phyloP scores from a whole-genome alignment of 2,888 invertebrate species.

The Pecten maximus region DNA sequence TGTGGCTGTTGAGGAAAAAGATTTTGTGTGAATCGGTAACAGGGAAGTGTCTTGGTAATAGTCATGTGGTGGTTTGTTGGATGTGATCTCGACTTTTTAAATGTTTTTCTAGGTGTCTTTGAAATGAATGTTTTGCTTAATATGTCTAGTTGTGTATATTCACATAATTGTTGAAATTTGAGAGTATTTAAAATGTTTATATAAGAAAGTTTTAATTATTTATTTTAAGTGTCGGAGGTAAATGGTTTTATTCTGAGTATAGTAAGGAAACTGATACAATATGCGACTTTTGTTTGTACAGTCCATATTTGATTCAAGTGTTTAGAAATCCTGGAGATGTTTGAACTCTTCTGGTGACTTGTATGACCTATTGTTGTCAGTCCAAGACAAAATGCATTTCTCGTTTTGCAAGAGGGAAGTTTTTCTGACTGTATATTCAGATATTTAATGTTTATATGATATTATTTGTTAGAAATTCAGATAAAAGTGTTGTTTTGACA shows the following conservation, averaged over 20 bases:
- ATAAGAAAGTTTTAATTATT: constrained; percentile 28
- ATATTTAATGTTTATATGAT: background rate
- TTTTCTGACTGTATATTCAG: background rate
- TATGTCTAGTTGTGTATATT: constrained; percentile 19
- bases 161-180: constrained; percentile 5
- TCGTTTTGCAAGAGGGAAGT: background rate
- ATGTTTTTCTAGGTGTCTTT: background rate
- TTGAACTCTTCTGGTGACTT: background rate
- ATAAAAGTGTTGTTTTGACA: constrained; percentile 2
- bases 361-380: background rate
- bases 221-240: background rate
- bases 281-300: background rate
- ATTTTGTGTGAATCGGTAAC: background rate
- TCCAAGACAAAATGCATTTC: background rate
- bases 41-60: background rate
- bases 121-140: background rate
- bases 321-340: constrained; percentile 6
- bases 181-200: constrained; percentile 9
- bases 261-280: background rate
- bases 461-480: constrained; percentile 16
- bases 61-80: background rate
- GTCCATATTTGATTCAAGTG: background rate
- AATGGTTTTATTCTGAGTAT: background rate
- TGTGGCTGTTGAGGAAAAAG: background rate
- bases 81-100: background rate